phyloP scores from a whole-genome alignment of 2,888 invertebrate genomes.

The Crossocerus cetratus region DNA sequence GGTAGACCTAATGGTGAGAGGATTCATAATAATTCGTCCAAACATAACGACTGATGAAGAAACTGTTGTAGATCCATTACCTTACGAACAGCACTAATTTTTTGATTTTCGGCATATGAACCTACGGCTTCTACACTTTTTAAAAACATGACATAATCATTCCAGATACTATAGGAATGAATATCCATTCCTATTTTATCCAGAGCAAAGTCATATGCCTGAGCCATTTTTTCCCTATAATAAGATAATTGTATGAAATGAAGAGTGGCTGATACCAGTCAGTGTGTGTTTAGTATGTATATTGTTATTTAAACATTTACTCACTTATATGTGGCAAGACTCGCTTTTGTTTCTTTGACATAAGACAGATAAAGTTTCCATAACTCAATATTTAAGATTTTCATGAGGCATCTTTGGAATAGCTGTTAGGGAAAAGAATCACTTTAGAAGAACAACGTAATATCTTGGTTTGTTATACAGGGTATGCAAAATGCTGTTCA shows the following conservation, averaged over 20 bases:
- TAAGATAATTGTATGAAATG: slow-evolving; percentile 53
- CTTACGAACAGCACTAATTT: slow-evolving; percentile 98
- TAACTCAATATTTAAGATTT: slow-evolving; percentile 98
- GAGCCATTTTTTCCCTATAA: slow-evolving; percentile 98
- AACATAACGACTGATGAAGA: neutral
- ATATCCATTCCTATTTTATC: slow-evolving; percentile 99
- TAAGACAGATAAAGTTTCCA: slow-evolving; percentile 99
- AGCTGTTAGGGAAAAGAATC: slow-evolving; percentile 82
- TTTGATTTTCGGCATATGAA: slow-evolving; percentile 99
- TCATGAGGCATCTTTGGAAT: slow-evolving; percentile 98
- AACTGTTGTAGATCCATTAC: slow-evolving; percentile 75
- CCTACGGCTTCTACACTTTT: slow-evolving; percentile 98
- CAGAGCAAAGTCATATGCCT: slow-evolving; percentile 99
- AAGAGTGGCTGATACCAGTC: neutral
- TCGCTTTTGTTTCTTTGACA: slow-evolving; percentile 98
- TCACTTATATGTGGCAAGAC: slow-evolving; percentile 95
- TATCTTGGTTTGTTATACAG: slow-evolving; percentile 21
- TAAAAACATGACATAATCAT: slow-evolving; percentile 97
- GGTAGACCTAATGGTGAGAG: slow-evolving; percentile 85
- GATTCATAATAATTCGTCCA: slow-evolving; percentile 11
- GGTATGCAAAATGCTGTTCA: slow-evolving; percentile 37
- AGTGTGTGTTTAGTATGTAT: neutral
- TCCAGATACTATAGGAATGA: slow-evolving; percentile 97
- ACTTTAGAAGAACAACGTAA: slow-evolving; percentile 50
- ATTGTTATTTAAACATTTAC: slow-evolving; percentile 69